Conservation (phyloP, 2,888 invertebrate species). For the Apodemia hepburni region DNA sequence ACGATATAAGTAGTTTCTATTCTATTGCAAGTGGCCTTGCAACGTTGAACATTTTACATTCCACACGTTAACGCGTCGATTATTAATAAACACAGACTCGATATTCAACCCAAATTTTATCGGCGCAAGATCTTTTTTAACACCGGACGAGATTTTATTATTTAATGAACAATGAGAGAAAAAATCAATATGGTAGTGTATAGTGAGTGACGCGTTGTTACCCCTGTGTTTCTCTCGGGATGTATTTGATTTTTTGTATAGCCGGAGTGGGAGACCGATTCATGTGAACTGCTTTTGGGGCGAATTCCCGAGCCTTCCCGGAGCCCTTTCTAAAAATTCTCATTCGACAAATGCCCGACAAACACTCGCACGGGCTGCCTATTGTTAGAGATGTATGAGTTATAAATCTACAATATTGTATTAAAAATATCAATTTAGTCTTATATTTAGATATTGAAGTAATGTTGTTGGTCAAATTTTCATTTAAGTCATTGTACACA, state of each 20-base stretch:
- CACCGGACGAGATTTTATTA: conserved; percentile 63
- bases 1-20: conserved; percentile 75
- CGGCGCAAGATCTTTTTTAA: conserved; percentile 67
- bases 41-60: conserved; percentile 75
- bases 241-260: conserved; percentile 77
- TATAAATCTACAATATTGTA: conserved; percentile 57
- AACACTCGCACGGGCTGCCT: conserved; percentile 74
- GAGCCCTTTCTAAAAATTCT: conserved; percentile 77
- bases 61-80: conserved; percentile 77
- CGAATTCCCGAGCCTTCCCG: conserved; percentile 78
- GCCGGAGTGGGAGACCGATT: conserved; percentile 75
- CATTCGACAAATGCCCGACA: conserved; percentile 78
- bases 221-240: conserved; percentile 80
- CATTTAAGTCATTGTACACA: neutral
- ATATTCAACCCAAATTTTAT: conserved; percentile 73
- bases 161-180: conserved; percentile 75
- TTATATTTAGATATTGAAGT: neutral
- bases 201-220: conserved; percentile 71
- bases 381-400: conserved; percentile 69
- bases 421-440: conserved; percentile 20
- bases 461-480: neutral
- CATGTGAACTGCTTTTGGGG: conserved; percentile 80
- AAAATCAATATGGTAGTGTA: conserved; percentile 76
- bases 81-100: conserved; percentile 73
- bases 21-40: conserved; percentile 70